Percentiles rank a stretch among this genome's conserved stretches.
Evolutionary conservation across 2,113 vertebrate species (phyloP).

Genomic region (Strix aluco): DNA sequence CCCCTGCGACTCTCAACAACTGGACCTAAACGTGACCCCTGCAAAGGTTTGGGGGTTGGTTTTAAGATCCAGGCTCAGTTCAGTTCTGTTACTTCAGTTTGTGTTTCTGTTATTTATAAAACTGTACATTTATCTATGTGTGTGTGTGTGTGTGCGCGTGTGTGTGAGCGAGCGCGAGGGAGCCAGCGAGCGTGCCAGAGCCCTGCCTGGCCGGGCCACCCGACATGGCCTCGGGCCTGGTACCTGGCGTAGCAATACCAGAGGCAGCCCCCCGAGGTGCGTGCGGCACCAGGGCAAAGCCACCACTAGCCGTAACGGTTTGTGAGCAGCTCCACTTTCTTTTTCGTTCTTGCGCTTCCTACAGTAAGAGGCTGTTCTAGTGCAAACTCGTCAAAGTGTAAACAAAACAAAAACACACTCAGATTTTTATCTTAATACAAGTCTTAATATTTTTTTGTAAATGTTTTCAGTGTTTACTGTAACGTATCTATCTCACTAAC

Average conservation of each 20-base stretch:
- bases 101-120: constrained; percentile 31
- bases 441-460: constrained; percentile 79
- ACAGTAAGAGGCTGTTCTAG: constrained; percentile 70
- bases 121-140: neutral
- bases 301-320: neutral
- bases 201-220: neutral
- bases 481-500: constrained; percentile 80
- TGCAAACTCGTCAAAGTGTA: constrained; percentile 67
- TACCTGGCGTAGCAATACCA: constrained; percentile 60
- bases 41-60: neutral
- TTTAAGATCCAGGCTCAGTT: neutral
- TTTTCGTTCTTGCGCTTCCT: constrained; percentile 8
- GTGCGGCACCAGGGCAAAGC: constrained; percentile 41
- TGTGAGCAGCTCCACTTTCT: constrained; percentile 6
- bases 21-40: neutral
- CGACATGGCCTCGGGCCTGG: constrained; percentile 37
- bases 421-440: constrained; percentile 74
- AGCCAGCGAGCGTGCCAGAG: neutral
- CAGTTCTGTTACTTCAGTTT: neutral
- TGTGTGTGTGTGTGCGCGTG: neutral
- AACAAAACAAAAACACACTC: constrained; percentile 13
- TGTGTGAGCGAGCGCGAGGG: neutral
- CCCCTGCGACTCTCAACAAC: neutral
- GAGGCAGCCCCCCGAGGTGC: constrained; percentile 42
- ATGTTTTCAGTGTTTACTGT: constrained; percentile 87